phyloP scores from a whole-genome alignment of 1,140 invertebrate genomes.

The Zaprionus capensis region DNA sequence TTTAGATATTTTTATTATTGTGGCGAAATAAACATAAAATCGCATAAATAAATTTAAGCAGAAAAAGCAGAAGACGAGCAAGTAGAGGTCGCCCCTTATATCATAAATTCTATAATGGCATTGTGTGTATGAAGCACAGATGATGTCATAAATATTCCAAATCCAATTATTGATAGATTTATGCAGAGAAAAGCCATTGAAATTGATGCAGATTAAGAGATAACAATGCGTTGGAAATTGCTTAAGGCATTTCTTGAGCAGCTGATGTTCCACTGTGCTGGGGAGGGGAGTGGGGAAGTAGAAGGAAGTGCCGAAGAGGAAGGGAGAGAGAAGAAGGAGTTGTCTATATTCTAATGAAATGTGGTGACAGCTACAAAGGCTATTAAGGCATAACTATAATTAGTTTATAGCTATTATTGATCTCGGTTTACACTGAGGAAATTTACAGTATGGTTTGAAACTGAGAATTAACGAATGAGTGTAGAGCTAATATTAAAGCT shows the following conservation, averaged over 20 bases:
- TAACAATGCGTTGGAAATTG: conserved; percentile 15
- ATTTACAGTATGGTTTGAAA: background rate
- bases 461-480: background rate
- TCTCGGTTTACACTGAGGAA: too few species aligned
- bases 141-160: conserved; percentile 67
- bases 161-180: conserved; percentile 78
- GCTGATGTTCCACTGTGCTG: background rate
- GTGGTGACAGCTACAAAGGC: background rate
- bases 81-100: background rate
- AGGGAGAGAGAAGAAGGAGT: background rate
- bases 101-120: conserved; percentile 52
- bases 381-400: background rate
- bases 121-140: conserved; percentile 29
- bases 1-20: conserved; percentile 77
- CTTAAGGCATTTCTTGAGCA: conserved; percentile 2
- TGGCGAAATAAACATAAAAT: conserved; percentile 73
- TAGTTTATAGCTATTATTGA: background rate
- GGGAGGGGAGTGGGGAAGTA: background rate
- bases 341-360: too few species aligned
- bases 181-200: conserved; percentile 64
- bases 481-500: background rate
- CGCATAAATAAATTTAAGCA: conserved; percentile 80
- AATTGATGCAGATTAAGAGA: conserved; percentile 30
- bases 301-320: background rate
- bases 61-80: conserved; percentile 34